Evolutionary conservation across 92 coral and sea anemone genomes (phyloP).

Genomic region (Phenganax subtilis): DNA sequence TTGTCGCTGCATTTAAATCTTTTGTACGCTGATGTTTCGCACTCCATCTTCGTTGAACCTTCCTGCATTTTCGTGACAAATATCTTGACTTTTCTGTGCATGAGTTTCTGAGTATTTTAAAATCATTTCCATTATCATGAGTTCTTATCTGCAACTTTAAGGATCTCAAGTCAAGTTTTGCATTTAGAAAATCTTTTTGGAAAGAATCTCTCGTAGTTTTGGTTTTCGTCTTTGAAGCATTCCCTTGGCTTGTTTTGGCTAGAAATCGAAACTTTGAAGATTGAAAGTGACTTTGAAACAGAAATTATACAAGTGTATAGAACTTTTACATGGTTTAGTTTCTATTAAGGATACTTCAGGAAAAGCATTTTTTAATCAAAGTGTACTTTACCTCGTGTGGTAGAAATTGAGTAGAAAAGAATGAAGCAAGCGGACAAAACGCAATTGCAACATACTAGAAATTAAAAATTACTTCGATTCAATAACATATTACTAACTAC

Average conservation of each 20-base stretch:
- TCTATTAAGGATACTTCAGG: no score
- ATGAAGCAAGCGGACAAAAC: not conserved
- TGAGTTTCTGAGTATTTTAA: not conserved
- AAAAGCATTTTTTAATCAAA: not conserved
- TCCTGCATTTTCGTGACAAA: not conserved
- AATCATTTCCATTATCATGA: not conserved
- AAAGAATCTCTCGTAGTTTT: not conserved
- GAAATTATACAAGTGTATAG: no score
- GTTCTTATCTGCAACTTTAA: not conserved
- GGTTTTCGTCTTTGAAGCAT: not conserved
- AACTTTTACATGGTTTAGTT: no score
- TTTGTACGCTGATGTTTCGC: not conserved
- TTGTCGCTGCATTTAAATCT: slow-evolving; percentile 1
- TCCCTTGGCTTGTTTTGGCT: slow-evolving; percentile 9
- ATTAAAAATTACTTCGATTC: not conserved
- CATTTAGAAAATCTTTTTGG: not conserved
- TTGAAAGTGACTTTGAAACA: not conserved
- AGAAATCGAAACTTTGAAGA: not conserved
- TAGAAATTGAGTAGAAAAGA: not conserved
- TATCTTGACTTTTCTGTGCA: not conserved
- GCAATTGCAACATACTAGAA: slow-evolving; percentile 31
- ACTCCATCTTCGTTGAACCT: not conserved
- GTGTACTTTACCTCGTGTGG: not conserved
- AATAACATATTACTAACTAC: not conserved
- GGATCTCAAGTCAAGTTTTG: not conserved